phyloP scores from a whole-genome alignment of 1,140 invertebrate species.

The Metopolophium dirhodum region DNA sequence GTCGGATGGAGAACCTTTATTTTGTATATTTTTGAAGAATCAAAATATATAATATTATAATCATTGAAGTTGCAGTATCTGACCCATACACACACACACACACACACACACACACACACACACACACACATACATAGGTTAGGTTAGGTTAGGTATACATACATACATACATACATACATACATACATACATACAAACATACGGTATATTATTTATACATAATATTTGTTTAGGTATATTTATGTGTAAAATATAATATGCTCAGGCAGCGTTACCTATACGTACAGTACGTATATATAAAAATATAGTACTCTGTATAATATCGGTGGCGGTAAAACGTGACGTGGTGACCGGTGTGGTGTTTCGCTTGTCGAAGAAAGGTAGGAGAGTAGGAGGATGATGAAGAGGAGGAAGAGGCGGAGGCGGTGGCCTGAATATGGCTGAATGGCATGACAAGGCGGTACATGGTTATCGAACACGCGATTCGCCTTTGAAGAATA shows the following conservation, averaged over 20 bases:
- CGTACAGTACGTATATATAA: neutral
- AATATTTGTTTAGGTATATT: neutral
- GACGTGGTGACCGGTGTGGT: neutral
- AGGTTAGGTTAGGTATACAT: no score
- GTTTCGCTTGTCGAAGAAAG: neutral
- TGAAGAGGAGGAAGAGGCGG: neutral
- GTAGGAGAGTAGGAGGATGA: neutral
- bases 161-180: no score
- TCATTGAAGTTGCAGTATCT: neutral
- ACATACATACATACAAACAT: no score
- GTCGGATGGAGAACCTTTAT: neutral
- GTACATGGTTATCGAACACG: constrained; percentile 44
- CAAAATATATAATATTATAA: neutral
- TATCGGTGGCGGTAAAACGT: neutral
- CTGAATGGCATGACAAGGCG: constrained; percentile 46
- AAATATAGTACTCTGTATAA: neutral
- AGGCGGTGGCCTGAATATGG: neutral
- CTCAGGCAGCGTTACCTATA: neutral
- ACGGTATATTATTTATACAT: neutral
- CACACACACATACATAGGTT: no score
- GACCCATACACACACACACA: no score
- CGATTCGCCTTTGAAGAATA: constrained; percentile 44
- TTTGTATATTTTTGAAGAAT: neutral
- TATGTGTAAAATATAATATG: neutral
- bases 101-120: no score